A percentile compares a stretch with the other conserved stretches of the same genome.
Conservation (phyloP, 2,797 vertebrate genomes). For the Xenopus petersii region DNA sequence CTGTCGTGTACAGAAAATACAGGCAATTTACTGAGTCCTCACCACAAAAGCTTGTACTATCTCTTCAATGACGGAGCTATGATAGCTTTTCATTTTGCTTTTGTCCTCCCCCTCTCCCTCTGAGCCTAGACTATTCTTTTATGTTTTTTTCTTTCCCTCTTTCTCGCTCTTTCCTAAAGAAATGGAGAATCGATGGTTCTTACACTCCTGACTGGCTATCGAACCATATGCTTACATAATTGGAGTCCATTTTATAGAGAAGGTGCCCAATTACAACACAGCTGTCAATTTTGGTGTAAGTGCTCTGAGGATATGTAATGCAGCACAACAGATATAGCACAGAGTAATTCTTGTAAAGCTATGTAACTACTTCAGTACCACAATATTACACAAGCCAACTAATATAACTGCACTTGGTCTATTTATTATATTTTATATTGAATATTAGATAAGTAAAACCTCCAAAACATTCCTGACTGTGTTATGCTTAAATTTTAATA, state of each 20-base stretch:
- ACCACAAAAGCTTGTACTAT: conserved; percentile 47
- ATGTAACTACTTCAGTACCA: background rate
- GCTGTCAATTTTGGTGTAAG: conserved; percentile 17
- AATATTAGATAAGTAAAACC: no score
- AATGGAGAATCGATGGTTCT: conserved; percentile 36
- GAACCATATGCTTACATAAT: conserved; percentile 25
- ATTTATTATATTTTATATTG: no score
- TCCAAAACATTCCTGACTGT: no score
- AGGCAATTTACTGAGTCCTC: conserved; percentile 40
- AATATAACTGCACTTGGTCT: no score
- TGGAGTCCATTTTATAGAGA: conserved; percentile 7
- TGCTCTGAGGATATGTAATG: conserved; percentile 1
- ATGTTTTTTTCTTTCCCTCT: conserved; percentile 4
- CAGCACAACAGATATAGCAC: conserved; percentile 8
- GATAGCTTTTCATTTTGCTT: conserved; percentile 44
- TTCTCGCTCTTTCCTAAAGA: conserved; percentile 3
- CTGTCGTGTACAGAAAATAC: conserved; percentile 29
- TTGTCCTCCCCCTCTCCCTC: conserved; percentile 11
- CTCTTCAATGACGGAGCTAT: conserved; percentile 34
- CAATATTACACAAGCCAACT: no score
- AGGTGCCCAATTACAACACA: conserved; percentile 33
- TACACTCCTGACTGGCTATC: conserved; percentile 8
- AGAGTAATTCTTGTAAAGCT: background rate
- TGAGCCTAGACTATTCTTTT: conserved; percentile 23
- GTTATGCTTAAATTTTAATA: no score